These are phyloP conservation scores for Leptocoma aspasia DNA, from an alignment of 2,113 vertebrate species.

Conservation along the genomic window DNA sequence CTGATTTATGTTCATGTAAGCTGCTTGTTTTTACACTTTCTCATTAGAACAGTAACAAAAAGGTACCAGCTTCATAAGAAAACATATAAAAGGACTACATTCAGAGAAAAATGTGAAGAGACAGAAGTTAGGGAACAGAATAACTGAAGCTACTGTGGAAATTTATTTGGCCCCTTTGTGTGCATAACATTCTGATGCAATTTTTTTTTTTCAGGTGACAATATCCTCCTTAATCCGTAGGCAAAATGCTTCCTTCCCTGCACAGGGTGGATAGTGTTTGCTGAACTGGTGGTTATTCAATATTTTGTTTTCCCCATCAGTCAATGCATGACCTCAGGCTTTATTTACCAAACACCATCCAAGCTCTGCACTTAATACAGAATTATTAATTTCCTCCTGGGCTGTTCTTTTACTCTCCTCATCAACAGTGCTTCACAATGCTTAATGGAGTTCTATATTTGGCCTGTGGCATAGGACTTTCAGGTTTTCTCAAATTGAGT, in stretches of 20 bases:
- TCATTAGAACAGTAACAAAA: neutral
- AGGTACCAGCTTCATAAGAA: neutral
- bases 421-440: slow-evolving; percentile 44
- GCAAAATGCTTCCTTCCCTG: neutral
- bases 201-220: neutral
- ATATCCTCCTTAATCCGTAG: neutral
- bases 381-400: slow-evolving; percentile 68
- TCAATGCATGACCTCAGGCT: slow-evolving; percentile 57
- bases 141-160: neutral
- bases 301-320: slow-evolving; percentile 54
- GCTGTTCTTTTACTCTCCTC: slow-evolving; percentile 54
- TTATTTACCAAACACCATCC: slow-evolving; percentile 64
- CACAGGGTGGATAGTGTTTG: neutral
- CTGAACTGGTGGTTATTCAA: slow-evolving; percentile 44
- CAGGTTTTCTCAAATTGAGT: slow-evolving; percentile 41
- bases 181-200: neutral
- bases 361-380: slow-evolving; percentile 63
- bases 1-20: neutral
- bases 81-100: neutral
- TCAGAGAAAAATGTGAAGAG: neutral
- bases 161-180: neutral
- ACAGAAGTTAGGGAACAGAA: neutral
- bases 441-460: slow-evolving; percentile 67
- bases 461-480: slow-evolving; percentile 55
- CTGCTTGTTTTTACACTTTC: neutral